Base-by-base conservation (phyloP, 2,888 invertebrate species). In the Cerastis leucographa region DNA sequence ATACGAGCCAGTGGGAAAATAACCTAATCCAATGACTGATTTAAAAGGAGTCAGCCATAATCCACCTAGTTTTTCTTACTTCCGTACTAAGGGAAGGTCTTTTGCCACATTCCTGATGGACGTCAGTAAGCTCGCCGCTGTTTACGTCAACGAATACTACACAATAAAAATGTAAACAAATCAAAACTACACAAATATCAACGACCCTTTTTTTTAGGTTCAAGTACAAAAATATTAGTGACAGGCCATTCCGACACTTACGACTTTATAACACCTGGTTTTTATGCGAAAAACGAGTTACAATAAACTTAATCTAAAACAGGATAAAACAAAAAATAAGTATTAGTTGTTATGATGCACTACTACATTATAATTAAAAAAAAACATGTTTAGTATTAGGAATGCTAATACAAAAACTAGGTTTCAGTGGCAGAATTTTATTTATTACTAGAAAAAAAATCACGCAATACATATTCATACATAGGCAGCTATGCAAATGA, bases 151-250 rank as follows among this genome's bases (percentile, higher is more conserved):
- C 51, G 7, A 54, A 62, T 25, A 40, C 44, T 35, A 8, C 61
- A 46, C 44, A 25, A 8, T 51, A 51, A 54, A 0, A 64, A 76
- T n/a, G 35, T 40, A 8, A 76, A 77, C 51, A 67, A 75, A 69
- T 46, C 74, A 25, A 62, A 61, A 40, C 59, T 22, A 51, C 76
- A 51, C 25, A 51, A 62, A 17, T 64, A 54, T 64, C 51, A 64
- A 46, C n/a, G 76, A 77, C 54, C 46, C 54, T 62, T 64, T 76
- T n/a, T 74, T 76, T 71, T 77, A 25, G 49, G 42, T 49, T 64
- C 40, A 49, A 56, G 19, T 64, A 0, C 12, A 42, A 42, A 54
- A 54, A 71, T 64, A 71, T 77, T 62, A 71, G 64, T 56, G 40
- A 46, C 54, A 64, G 40, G 71, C n/a, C 54, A 71, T 71, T 76